Base-by-base conservation (phyloP, 2,113 vertebrate species). In the Aegithalos caudatus region DNA sequence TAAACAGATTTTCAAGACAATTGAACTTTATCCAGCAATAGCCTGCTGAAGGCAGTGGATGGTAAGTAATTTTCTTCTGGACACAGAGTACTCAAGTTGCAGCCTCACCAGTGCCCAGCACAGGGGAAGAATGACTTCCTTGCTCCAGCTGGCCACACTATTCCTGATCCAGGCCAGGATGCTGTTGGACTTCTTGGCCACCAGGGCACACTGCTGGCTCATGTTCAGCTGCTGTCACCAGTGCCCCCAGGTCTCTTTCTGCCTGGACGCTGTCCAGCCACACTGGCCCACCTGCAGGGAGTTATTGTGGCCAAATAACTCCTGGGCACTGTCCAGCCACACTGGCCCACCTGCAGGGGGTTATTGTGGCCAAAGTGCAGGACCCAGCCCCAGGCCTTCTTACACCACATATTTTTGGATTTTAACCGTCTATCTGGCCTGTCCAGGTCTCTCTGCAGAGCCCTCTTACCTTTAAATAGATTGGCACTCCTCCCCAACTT, bases 41-140 rank as follows among this genome's bases (percentile, higher is more conserved):
- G 4, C 8, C 22, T 2, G 1, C 17, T 81, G 33, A 64, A 58
- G 20, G 33, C 9, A 42, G 27, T 28, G 2, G 3, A 35, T 56
- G 8, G 2, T 47, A 56, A 67, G 9, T 57, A 3, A 42, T 14
- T 60, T 19, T 47, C 35, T 37, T 51, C 27, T 33, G 27, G 27
- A 22, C 37, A 42, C 51, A 67, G 22, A 58, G 14, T 4, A 51
- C 18, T 37, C 11, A 10, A 19, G 37, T 12, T 44, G 18, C 0
- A 0, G 13, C 61, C 61, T 58, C 25, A 25, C 25, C 11, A 31
- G 7, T 42, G 53, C 31, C 0, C 0, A 18, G 11, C 7, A 7
- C 7, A 51, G 37, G 9, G n/a, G 11, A 1, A 33, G 31, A 12
- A 44, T 14, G 15, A 9, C 25, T 47, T 21, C 44, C 45, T 53